phyloP scores from a whole-genome alignment of 2,113 vertebrate species.

The Apaloderma vittatum region DNA sequence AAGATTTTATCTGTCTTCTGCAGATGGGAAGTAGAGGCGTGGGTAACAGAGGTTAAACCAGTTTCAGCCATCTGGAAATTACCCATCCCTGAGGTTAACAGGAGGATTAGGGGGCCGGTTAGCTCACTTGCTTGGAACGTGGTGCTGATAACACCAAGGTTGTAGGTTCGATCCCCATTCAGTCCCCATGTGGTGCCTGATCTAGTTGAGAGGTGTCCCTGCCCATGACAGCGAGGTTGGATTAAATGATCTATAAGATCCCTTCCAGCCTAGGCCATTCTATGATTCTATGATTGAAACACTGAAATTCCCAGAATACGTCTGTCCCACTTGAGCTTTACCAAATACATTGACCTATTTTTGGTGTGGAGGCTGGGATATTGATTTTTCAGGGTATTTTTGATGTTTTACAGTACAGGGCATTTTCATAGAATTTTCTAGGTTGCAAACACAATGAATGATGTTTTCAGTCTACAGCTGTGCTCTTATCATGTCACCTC shows the following conservation, averaged over 20 bases:
- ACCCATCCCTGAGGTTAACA: neutral
- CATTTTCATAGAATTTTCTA: neutral
- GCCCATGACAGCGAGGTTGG: too few relatives aligned
- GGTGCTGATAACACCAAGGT: too few relatives aligned
- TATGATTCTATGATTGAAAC: too few relatives aligned
- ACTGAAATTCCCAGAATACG: neutral
- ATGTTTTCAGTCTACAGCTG: neutral
- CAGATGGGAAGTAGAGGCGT: neutral
- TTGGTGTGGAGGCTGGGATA: neutral
- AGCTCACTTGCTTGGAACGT: too few relatives aligned
- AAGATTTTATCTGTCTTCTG: neutral
- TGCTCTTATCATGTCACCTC: neutral
- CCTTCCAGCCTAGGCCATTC: too few relatives aligned
- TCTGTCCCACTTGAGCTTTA: neutral
- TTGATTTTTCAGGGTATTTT: slow-evolving; percentile 21
- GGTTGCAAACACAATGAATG: neutral
- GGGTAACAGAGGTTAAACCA: neutral
- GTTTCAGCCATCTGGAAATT: slow-evolving; percentile 12
- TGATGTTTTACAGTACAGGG: neutral
- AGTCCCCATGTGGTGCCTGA: too few relatives aligned
- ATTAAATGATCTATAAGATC: too few relatives aligned
- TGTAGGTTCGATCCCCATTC: too few relatives aligned
- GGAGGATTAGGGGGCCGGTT: too few relatives aligned
- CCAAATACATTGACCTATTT: slow-evolving; percentile 2
- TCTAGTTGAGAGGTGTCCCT: too few relatives aligned